Evolutionary conservation across 1,140 invertebrate genomes (phyloP).

Genomic region (Drosophila arizonae): DNA sequence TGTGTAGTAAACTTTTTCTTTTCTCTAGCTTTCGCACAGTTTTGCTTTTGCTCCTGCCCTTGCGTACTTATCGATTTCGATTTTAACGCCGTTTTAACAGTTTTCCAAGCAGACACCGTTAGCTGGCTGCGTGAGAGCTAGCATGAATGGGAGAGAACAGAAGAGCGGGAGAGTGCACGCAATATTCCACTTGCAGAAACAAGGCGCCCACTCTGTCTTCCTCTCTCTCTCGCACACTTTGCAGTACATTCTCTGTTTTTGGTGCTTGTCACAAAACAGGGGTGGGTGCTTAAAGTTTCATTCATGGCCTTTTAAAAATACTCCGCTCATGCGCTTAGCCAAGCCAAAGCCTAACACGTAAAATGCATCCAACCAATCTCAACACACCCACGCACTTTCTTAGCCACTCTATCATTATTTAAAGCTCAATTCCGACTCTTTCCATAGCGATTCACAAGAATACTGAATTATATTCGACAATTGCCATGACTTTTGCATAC

Average conservation of each 20-base stretch:
- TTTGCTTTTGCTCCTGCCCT: constrained; percentile 15
- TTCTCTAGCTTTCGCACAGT: constrained; percentile 34
- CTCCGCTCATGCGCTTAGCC: constrained; percentile 47
- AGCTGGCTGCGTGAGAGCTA: constrained; percentile 40
- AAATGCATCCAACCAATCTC: too few relatives aligned
- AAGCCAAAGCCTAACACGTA: background rate
- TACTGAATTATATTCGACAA: background rate
- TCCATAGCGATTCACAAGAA: background rate
- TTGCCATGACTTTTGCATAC: constrained; percentile 16
- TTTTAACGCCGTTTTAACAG: constrained; percentile 65
- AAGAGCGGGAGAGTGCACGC: constrained; percentile 4
- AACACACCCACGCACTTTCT: background rate
- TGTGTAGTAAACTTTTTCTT: constrained; percentile 34
- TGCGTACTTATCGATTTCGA: constrained; percentile 81
- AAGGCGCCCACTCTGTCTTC: too few relatives aligned
- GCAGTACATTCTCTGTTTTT: background rate
- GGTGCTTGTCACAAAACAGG: constrained; percentile 1
- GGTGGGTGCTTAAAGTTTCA: constrained; percentile 49
- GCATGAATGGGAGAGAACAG: background rate
- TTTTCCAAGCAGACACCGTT: constrained; percentile 56
- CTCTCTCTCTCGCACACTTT: too few relatives aligned
- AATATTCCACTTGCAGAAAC: too few relatives aligned
- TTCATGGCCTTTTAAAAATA: constrained; percentile 49
- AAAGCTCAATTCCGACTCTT: background rate
- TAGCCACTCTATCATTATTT: constrained; percentile 4